phyloP scores from a whole-genome alignment of 2,797 vertebrate species.

The Channallabes apus region DNA sequence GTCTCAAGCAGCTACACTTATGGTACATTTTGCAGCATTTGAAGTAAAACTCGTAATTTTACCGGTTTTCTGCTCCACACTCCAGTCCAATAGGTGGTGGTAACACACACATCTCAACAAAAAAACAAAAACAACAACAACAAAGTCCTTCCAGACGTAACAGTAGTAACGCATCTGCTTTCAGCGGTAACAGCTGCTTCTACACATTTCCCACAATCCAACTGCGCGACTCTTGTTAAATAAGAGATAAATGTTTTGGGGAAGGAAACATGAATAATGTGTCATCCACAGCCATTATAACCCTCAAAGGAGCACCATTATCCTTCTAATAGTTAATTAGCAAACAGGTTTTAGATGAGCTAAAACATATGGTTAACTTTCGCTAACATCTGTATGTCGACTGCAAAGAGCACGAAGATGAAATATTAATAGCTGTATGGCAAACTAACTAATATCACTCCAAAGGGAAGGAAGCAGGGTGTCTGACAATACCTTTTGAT shows the following conservation, averaged over 20 bases:
- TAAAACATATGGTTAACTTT: constrained; percentile 67
- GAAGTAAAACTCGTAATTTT: no score
- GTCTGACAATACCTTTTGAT: constrained; percentile 60
- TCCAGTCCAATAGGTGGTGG: no score
- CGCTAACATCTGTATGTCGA: constrained; percentile 66
- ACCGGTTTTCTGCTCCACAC: no score
- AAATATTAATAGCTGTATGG: constrained; percentile 71
- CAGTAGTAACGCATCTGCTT: constrained; percentile 16
- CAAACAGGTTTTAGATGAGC: constrained; percentile 53
- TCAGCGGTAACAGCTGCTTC: not conserved
- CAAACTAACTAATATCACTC: constrained; percentile 66
- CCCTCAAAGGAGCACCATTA: constrained; percentile 46
- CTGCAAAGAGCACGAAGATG: constrained; percentile 56
- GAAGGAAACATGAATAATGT: constrained; percentile 60
- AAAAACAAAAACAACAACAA: not conserved
- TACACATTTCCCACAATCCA: constrained; percentile 28
- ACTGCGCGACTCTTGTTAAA: constrained; percentile 42
- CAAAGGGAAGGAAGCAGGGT: constrained; percentile 51
- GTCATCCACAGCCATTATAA: constrained; percentile 60
- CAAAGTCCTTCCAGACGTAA: not conserved
- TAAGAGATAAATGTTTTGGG: constrained; percentile 55
- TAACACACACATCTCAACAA: no score
- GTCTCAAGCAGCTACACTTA: no score
- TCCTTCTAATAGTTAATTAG: constrained; percentile 57
- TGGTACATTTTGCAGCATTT: no score